These are phyloP conservation scores for Calyptommatus sinebrachiatus DNA, from an alignment of 2,113 vertebrate species.

Conservation along the genomic window DNA sequence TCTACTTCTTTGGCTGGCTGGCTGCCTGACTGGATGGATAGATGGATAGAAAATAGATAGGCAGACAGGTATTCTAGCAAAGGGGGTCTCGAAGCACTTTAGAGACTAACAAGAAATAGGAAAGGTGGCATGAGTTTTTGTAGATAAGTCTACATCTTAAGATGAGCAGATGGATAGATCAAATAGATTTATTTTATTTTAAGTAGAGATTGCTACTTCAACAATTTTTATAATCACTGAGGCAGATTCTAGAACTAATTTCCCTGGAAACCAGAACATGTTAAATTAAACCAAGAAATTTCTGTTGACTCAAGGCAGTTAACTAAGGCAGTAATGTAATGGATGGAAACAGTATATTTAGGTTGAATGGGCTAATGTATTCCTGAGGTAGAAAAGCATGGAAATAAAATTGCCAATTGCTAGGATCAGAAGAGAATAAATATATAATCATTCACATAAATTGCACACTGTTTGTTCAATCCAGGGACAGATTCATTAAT, in stretches of 20 bases:
- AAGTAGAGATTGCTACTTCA: not conserved
- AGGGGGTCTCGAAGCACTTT: no score
- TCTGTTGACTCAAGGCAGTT: not conserved
- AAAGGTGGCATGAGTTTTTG: no score
- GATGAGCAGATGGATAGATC: no score
- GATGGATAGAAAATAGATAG: not conserved
- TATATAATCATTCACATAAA: not conserved
- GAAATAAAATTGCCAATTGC: not conserved
- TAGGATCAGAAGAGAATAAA: not conserved
- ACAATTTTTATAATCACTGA: not conserved
- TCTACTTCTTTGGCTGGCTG: no score
- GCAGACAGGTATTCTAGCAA: no score
- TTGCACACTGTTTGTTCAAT: not conserved
- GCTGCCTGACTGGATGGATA: no score
- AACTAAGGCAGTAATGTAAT: not conserved
- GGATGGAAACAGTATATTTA: not conserved
- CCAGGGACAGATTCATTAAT: not conserved
- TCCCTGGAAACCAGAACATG: not conserved
- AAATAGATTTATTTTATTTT: not conserved
- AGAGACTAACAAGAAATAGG: no score
- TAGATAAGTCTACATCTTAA: no score
- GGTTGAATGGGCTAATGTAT: not conserved
- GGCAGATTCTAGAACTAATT: not conserved
- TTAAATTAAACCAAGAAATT: not conserved
- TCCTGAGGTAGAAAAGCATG: not conserved